Conservation (phyloP, 2,888 invertebrate genomes). For the Rhimphoctona megacephalus region DNA sequence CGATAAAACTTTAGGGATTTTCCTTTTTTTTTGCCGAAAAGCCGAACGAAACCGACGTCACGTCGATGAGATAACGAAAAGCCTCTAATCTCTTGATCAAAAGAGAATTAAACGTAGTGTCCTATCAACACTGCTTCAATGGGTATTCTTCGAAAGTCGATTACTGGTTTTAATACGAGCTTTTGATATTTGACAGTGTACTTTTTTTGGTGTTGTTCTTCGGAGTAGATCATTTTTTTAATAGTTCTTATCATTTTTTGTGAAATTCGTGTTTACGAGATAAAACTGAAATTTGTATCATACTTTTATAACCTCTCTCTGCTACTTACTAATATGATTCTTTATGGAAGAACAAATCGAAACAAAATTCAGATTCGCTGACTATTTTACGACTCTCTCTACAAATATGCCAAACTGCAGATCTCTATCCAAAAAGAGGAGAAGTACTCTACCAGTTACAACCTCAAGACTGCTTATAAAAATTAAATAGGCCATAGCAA, state of each 20-base stretch:
- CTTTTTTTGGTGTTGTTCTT: background rate
- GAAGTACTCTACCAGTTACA: too few relatives aligned
- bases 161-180: background rate
- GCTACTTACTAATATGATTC: too few relatives aligned
- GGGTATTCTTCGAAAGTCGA: background rate
- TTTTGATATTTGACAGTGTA: background rate
- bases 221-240: background rate
- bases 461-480: too few relatives aligned
- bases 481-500: too few relatives aligned
- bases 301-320: too few relatives aligned
- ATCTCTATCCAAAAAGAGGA: too few relatives aligned
- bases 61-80: conserved; percentile 65
- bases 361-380: too few relatives aligned
- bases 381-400: too few relatives aligned
- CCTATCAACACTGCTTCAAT: conserved; percentile 6
- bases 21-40: conserved; percentile 38
- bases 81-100: conserved; percentile 72
- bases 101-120: background rate
- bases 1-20: conserved; percentile 28
- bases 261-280: background rate
- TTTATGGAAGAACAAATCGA: too few relatives aligned
- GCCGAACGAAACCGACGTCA: conserved; percentile 38
- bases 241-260: background rate
- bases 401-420: too few relatives aligned
- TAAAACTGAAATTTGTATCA: background rate